Conservation (phyloP, 1,140 invertebrate species). For the Philaenus spumarius region DNA sequence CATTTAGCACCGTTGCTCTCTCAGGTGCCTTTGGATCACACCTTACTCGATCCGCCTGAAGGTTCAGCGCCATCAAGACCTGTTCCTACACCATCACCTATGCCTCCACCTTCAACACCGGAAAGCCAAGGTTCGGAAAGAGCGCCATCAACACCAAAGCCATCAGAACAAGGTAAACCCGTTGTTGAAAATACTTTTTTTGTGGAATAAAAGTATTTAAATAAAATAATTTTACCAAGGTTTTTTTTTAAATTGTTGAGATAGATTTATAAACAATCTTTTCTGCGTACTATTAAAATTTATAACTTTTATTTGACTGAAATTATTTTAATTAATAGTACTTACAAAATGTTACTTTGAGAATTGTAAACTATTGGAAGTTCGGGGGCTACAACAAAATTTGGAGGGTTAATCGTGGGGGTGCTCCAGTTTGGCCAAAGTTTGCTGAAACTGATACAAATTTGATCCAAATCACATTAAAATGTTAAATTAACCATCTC, state of each 20-base stretch:
- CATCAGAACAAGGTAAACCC: conserved; percentile 40
- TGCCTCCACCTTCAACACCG: conserved; percentile 49
- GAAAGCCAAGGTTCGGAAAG: conserved; percentile 33
- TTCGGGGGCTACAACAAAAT: too few relatives aligned
- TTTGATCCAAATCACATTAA: too few relatives aligned
- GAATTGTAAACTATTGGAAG: too few relatives aligned
- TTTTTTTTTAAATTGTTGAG: conserved; percentile 1
- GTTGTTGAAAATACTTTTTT: background rate
- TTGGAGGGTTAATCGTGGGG: too few relatives aligned
- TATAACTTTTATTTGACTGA: too few relatives aligned
- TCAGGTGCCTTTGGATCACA: conserved; percentile 70
- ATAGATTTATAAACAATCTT: too few relatives aligned
- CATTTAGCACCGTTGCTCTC: conserved; percentile 75
- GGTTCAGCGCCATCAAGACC: conserved; percentile 39
- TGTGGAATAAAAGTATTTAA: conserved; percentile 9
- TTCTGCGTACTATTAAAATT: too few relatives aligned
- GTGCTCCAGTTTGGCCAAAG: too few relatives aligned
- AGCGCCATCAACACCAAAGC: conserved; percentile 45
- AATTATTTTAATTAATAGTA: too few relatives aligned
- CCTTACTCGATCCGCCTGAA: conserved; percentile 62
- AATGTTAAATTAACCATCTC: too few relatives aligned
- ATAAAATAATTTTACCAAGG: background rate
- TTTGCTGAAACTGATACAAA: too few relatives aligned
- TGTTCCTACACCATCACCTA: conserved; percentile 46
- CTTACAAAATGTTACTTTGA: too few relatives aligned